Base-by-base conservation (phyloP, 2,888 invertebrate species). In the Timandra comae region DNA sequence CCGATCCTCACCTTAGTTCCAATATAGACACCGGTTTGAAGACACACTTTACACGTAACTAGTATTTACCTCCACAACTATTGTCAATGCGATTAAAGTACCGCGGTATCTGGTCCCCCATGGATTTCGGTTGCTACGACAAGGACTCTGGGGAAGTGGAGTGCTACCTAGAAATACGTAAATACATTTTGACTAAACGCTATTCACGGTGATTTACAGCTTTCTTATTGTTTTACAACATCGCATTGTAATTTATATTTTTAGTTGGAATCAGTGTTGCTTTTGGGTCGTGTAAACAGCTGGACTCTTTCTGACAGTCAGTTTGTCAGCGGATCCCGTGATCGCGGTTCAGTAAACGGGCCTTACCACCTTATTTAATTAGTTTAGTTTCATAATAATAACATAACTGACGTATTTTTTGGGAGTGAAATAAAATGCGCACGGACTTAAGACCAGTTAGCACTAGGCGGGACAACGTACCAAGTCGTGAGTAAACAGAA, bases 121-220 rank as follows among this genome's bases (percentile, higher is more conserved):
- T 90, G 88, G 88, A 88, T 81, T 88, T 87, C 75, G 90, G 89
- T 64, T 88, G 88, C 76, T 79, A 86, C 69, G 88, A 89, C 77
- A 90, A 89, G 66, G 88, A 88, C 56, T 90, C 90, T 39, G 90
- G 90, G 53, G 90, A 90, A 71, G 82, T 89, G 79, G 91, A 91
- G 84, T 90, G 89, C 80, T 90, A 89, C 87, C 76, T 90, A 62
- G 90, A 90, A 86, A 89, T 90, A 85, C 87, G 89, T 89, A 86
- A 88, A 88, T 87, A 78, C 65, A 63, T 71, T 77, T 76, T 73
- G 52, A 64, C 65, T 75, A 69, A 71, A 69, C 69, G 65, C 62
- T 68, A 65, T 64, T 57, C 56, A 60, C 67, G 62, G 64, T 62
- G 58, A 66, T 74, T 69, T 66, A 68, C 62, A 62, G 63, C 68